Percentiles rank a stretch among this genome's conserved stretches.
phyloP scores from a whole-genome alignment of 2,888 invertebrate genomes.

The Limnephilus marmoratus region DNA sequence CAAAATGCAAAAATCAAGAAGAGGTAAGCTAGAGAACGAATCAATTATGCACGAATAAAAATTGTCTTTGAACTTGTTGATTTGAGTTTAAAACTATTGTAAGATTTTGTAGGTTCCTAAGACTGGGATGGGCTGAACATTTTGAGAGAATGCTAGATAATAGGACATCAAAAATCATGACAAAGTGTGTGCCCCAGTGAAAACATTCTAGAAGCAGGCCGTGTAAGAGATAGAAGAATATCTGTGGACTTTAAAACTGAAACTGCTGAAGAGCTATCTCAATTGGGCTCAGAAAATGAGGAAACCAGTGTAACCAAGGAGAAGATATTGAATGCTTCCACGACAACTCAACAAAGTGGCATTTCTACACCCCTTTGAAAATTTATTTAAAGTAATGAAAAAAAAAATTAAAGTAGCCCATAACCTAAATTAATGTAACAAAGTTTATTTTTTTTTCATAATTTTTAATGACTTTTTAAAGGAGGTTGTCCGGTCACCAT shows the following conservation, averaged over 20 bases:
- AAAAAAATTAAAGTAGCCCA: too few relatives aligned
- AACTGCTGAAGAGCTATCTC: neutral
- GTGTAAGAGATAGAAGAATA: too few relatives aligned
- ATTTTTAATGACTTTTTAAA: too few relatives aligned
- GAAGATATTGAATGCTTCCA: neutral
- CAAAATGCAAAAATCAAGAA: neutral
- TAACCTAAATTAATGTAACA: too few relatives aligned
- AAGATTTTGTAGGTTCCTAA: neutral
- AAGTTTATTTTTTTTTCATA: too few relatives aligned
- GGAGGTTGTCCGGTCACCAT: too few relatives aligned
- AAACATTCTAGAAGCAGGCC: too few relatives aligned
- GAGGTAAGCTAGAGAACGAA: neutral
- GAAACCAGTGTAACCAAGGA: neutral
- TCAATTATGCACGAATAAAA: neutral
- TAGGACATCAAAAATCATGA: neutral
- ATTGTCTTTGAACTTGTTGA: neutral
- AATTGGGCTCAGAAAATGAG: neutral
- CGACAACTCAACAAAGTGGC: too few relatives aligned
- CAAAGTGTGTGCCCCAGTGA: neutral
- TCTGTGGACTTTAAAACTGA: too few relatives aligned
- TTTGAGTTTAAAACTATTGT: neutral
- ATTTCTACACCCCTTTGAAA: too few relatives aligned
- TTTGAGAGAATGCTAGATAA: neutral
- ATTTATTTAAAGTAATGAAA: too few relatives aligned
- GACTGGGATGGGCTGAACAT: neutral